Percentiles rank a stretch among this genome's conserved stretches.
Evolutionary conservation across 64 coral and sea anemone species (phyloP).

Genomic region (Dendrophyllia cribrosa): DNA sequence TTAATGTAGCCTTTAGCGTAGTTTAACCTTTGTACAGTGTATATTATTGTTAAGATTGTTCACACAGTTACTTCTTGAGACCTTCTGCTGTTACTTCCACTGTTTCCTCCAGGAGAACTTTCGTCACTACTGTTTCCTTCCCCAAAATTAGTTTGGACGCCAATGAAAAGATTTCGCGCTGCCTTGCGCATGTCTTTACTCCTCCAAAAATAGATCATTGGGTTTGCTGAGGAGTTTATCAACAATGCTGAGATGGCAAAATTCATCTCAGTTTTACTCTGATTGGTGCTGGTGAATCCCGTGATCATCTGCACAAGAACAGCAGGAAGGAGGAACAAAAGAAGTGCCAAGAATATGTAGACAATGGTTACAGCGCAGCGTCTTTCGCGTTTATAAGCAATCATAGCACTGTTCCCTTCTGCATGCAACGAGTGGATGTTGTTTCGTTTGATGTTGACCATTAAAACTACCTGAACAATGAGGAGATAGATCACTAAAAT

Average conservation of each 20-base stretch:
- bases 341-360: conserved; percentile 34
- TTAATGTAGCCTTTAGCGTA: no score
- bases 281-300: conserved; percentile 16
- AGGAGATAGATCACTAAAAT: conserved; percentile 32
- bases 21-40: no score
- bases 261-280: conserved; percentile 41
- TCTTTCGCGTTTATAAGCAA: conserved; percentile 32
- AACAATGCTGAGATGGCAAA: conserved; percentile 57
- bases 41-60: neutral
- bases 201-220: conserved; percentile 65
- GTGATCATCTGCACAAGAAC: conserved; percentile 46
- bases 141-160: neutral
- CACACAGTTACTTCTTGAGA: conserved; percentile 18
- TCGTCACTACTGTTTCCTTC: neutral
- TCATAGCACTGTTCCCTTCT: conserved; percentile 20
- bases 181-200: conserved; percentile 52
- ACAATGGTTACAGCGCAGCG: conserved; percentile 49
- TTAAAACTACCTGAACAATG: conserved; percentile 5
- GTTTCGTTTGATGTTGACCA: conserved; percentile 49
- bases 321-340: conserved; percentile 48
- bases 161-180: neutral
- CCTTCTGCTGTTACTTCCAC: neutral
- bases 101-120: no score
- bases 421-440: conserved; percentile 26
- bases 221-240: conserved; percentile 66